Evolutionary conservation across 2,797 vertebrate species (phyloP).

Genomic region (Erethizon dorsatum): DNA sequence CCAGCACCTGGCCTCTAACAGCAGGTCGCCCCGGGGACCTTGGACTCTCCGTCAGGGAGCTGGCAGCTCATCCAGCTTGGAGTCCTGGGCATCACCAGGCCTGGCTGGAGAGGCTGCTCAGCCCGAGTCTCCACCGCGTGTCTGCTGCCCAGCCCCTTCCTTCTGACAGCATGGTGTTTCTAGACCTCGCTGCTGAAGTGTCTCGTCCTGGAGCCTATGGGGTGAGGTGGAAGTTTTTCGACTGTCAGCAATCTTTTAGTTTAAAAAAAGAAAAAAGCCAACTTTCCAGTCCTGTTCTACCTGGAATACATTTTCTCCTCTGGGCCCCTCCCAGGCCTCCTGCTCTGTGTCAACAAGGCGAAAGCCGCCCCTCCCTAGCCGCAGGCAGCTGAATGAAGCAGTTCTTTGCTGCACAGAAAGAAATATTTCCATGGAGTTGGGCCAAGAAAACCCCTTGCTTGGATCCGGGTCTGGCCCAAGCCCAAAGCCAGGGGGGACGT

Average conservation of each 20-base stretch:
- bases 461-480: slow-evolving; percentile 75
- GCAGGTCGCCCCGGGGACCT: background rate
- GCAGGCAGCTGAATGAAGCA: slow-evolving; percentile 79
- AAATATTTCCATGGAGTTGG: slow-evolving; percentile 83
- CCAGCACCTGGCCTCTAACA: background rate
- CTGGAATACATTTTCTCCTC: slow-evolving; percentile 77
- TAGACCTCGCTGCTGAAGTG: background rate
- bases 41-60: too few species aligned
- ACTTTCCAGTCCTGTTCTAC: slow-evolving; percentile 82
- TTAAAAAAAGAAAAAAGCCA: slow-evolving; percentile 26
- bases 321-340: slow-evolving; percentile 54
- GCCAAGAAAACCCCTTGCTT: slow-evolving; percentile 84
- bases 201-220: slow-evolving; percentile 59
- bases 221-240: slow-evolving; percentile 71
- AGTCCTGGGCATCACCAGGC: background rate
- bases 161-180: background rate
- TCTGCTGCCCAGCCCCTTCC: background rate
- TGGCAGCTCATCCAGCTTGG: background rate
- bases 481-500: slow-evolving; percentile 66
- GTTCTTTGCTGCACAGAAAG: slow-evolving; percentile 81
- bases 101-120: background rate
- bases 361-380: slow-evolving; percentile 76
- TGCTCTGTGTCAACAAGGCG: slow-evolving; percentile 70
- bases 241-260: slow-evolving; percentile 79
- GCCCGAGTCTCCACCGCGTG: background rate